Percentiles rank a stretch among this genome's conserved stretches.
These are phyloP conservation scores for Cheilosia scutellata DNA, from an alignment of 2,888 invertebrate species.

Conservation along the genomic window DNA sequence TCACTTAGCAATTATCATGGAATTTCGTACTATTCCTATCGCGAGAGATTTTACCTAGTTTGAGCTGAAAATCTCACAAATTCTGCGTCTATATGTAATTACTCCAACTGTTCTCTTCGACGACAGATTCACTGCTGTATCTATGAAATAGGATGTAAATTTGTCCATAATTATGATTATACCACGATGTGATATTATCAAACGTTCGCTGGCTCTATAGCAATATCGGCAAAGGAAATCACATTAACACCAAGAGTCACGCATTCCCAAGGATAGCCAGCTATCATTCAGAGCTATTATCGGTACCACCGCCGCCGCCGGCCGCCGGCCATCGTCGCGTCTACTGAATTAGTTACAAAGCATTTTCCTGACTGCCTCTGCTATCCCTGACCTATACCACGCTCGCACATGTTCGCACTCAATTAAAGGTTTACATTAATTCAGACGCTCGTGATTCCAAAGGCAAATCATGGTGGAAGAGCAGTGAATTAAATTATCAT, in stretches of 20 bases:
- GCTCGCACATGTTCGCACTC: slow-evolving; percentile 47
- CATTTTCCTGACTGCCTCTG: not conserved
- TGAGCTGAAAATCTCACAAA: not conserved
- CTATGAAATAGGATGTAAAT: not conserved
- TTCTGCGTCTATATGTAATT: not conserved
- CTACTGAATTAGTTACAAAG: slow-evolving; percentile 45
- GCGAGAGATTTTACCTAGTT: not conserved
- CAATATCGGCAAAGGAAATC: slow-evolving; percentile 52
- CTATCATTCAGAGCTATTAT: slow-evolving; percentile 22
- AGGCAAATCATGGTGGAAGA: slow-evolving; percentile 23
- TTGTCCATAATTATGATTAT: slow-evolving; percentile 16
- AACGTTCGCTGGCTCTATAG: slow-evolving; percentile 17
- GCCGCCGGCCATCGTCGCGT: not conserved
- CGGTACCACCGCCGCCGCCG: not conserved
- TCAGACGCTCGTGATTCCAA: slow-evolving; percentile 52
- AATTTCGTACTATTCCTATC: not conserved
- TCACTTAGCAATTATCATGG: too few species aligned
- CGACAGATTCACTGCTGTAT: not conserved
- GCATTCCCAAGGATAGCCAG: slow-evolving; percentile 49
- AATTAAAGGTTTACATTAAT: slow-evolving; percentile 74
- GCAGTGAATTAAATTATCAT: slow-evolving; percentile 73
- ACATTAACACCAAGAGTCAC: slow-evolving; percentile 55
- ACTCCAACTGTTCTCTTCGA: not conserved
- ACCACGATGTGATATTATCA: not conserved
- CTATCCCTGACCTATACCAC: not conserved